These are phyloP conservation scores for Mobula birostris DNA, from an alignment of 2,113 vertebrate genomes.

Conservation along the genomic window DNA sequence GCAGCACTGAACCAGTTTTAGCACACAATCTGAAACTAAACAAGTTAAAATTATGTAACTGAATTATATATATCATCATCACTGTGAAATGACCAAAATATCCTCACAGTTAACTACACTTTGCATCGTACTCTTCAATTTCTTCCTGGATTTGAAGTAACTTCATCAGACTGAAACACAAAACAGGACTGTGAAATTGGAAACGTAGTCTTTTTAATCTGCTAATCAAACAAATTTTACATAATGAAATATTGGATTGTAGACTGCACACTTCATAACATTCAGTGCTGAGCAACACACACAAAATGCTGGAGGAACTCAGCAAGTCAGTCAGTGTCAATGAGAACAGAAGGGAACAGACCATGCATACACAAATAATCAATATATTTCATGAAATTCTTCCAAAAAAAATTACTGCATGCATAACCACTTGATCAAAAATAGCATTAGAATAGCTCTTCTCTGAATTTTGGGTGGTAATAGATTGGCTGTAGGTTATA, in stretches of 20 bases:
- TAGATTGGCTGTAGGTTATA: background rate
- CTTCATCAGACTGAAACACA: background rate
- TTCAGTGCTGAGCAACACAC: background rate
- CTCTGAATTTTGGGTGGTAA: background rate
- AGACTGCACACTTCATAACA: constrained; percentile 6
- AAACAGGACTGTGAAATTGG: background rate
- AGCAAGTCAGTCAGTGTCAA: too few relatives aligned
- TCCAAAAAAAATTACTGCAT: background rate
- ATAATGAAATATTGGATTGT: background rate
- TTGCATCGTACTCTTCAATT: background rate
- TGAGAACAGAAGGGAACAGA: background rate
- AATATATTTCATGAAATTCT: constrained; percentile 5
- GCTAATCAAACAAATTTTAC: constrained; percentile 8
- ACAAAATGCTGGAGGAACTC: too few relatives aligned
- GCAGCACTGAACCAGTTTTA: background rate
- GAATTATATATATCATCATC: background rate
- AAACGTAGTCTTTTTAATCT: constrained; percentile 16
- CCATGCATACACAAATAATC: constrained; percentile 25
- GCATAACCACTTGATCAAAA: background rate
- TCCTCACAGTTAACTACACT: background rate
- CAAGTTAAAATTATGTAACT: background rate
- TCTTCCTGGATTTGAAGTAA: background rate
- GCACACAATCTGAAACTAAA: background rate
- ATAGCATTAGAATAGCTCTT: background rate
- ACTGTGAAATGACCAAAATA: background rate